Conservation (phyloP, 2,888 invertebrate genomes). For the Amphipyra tragopoginis region DNA sequence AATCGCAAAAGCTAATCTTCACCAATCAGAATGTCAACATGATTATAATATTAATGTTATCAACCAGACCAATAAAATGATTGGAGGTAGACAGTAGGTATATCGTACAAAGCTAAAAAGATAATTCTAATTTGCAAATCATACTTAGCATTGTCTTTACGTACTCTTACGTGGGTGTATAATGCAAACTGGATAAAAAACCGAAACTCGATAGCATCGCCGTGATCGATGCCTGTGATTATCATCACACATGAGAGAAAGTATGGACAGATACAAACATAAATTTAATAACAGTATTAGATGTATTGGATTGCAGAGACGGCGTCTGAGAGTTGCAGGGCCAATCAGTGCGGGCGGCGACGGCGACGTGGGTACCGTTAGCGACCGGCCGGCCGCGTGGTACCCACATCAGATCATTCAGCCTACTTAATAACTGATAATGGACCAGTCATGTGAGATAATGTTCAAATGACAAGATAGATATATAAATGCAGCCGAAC, state of each 20-base stretch:
- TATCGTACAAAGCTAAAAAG: constrained; percentile 18
- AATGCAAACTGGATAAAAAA: constrained; percentile 76
- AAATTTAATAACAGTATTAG: constrained; percentile 88
- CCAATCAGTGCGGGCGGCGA: constrained; percentile 73
- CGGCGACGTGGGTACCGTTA: constrained; percentile 78
- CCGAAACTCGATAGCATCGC: constrained; percentile 72
- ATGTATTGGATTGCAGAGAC: constrained; percentile 85
- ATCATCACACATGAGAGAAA: constrained; percentile 82
- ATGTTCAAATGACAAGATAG: constrained; percentile 58
- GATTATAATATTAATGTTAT: neutral
- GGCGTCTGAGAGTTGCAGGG: constrained; percentile 81
- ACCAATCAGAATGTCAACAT: neutral
- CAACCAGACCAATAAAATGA: constrained; percentile 2
- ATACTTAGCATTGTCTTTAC: constrained; percentile 47
- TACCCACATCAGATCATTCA: constrained; percentile 74
- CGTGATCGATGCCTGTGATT: constrained; percentile 82
- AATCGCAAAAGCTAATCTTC: neutral
- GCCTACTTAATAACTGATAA: constrained; percentile 80
- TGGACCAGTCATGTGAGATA: constrained; percentile 75
- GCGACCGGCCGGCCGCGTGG: constrained; percentile 68
- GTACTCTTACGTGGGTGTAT: constrained; percentile 66
- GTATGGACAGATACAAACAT: constrained; percentile 80
- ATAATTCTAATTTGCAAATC: constrained; percentile 60
- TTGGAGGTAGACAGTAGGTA: neutral
- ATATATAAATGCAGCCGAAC: constrained; percentile 52